Conservation (phyloP, 2,888 invertebrate genomes). For the Brachyptera risi region DNA sequence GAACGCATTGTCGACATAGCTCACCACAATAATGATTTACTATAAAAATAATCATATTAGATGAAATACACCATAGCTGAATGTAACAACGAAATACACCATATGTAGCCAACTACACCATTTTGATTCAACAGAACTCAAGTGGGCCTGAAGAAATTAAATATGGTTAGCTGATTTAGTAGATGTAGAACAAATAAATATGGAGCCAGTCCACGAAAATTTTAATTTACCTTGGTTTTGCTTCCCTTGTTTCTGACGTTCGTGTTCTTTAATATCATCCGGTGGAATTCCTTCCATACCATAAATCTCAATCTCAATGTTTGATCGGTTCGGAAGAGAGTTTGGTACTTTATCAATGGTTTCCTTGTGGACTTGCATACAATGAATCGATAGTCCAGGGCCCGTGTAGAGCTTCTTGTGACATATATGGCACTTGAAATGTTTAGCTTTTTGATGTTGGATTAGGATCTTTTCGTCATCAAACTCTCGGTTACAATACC, state of each 20-base stretch:
- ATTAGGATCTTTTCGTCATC: conserved; percentile 99
- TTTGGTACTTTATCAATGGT: conserved; percentile 99
- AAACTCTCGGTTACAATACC: conserved; percentile 99
- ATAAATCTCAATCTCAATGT: conserved; percentile 99
- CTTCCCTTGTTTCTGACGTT: conserved; percentile 63
- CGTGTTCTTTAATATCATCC: conserved; percentile 91
- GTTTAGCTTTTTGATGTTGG: conserved; percentile 99
- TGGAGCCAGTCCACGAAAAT: too few species aligned
- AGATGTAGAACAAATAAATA: too few species aligned
- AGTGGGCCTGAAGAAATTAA: too few species aligned
- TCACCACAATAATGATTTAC: too few species aligned
- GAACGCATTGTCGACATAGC: too few species aligned
- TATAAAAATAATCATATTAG: too few species aligned
- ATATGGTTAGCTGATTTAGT: too few species aligned
- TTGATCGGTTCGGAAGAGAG: conserved; percentile 93
- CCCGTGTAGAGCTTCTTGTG: conserved; percentile 98
- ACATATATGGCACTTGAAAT: conserved; percentile 99
- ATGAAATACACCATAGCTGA: too few species aligned
- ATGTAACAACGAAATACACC: too few species aligned
- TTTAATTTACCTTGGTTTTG: too few species aligned
- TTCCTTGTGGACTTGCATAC: conserved; percentile 99
- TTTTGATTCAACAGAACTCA: too few species aligned
- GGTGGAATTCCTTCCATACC: conserved; percentile 99
- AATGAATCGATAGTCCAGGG: conserved; percentile 97
- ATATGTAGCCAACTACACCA: too few species aligned